These are phyloP conservation scores for Leucophenga maculata DNA, from an alignment of 2,888 invertebrate species.

Conservation along the genomic window DNA sequence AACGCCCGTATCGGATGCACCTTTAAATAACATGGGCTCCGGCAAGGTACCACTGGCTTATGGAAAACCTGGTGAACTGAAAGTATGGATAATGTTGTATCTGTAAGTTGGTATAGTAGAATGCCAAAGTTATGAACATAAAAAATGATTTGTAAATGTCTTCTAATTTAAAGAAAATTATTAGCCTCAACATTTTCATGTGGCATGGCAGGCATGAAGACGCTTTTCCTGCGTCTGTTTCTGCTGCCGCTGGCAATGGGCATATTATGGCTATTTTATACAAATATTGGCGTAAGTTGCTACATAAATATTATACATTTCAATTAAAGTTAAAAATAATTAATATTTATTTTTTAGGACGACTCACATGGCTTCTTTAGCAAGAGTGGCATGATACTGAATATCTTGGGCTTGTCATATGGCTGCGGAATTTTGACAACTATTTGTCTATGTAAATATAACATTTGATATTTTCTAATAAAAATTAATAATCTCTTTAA, in stretches of 20 bases:
- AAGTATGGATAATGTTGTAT: constrained; percentile 80
- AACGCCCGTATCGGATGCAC: constrained; percentile 79
- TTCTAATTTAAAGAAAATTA: constrained; percentile 84
- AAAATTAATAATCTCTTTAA: not conserved
- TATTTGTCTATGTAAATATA: constrained; percentile 63
- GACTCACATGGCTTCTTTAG: constrained; percentile 71
- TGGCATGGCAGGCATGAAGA: constrained; percentile 82
- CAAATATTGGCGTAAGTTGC: constrained; percentile 68
- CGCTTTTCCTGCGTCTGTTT: constrained; percentile 83
- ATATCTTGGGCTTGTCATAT: constrained; percentile 69
- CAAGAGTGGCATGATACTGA: constrained; percentile 70
- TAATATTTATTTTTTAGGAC: constrained; percentile 54
- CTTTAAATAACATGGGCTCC: constrained; percentile 75
- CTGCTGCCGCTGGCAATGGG: constrained; percentile 84
- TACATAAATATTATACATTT: not conserved
- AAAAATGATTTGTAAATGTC: too few species aligned
- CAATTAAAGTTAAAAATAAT: not conserved
- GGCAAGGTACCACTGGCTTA: constrained; percentile 84
- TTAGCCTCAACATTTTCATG: constrained; percentile 85
- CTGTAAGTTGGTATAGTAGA: too few species aligned
- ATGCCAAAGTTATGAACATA: too few species aligned
- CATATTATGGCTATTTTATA: constrained; percentile 86
- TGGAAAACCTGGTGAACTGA: constrained; percentile 80
- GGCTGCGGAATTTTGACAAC: constrained; percentile 71
- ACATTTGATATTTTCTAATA: not conserved